These are phyloP conservation scores for Colletes latitarsis DNA, from an alignment of 1,140 invertebrate genomes.

Conservation along the genomic window DNA sequence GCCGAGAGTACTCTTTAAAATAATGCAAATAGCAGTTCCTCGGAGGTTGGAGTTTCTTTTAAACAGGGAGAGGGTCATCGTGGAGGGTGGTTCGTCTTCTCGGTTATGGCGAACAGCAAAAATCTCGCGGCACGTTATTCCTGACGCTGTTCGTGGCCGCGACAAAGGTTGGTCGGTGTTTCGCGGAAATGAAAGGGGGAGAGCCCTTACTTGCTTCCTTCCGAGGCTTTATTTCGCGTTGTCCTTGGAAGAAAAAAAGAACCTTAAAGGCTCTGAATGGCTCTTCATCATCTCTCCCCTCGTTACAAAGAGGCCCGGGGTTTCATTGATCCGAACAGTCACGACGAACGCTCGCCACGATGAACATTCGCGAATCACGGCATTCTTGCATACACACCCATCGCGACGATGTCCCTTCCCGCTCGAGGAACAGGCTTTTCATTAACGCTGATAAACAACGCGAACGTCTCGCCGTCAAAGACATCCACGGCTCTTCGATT, in stretches of 20 bases:
- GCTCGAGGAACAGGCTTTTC: slow-evolving; percentile 17
- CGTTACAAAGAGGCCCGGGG: neutral
- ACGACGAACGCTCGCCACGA: slow-evolving; percentile 12
- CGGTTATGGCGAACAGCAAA: neutral
- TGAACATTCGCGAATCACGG: slow-evolving; percentile 27
- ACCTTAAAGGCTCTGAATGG: slow-evolving; percentile 47
- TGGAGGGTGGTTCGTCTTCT: too few relatives aligned
- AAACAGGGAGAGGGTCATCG: too few relatives aligned
- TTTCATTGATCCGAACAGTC: slow-evolving; percentile 58
- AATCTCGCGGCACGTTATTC: too few relatives aligned
- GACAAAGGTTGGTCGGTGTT: slow-evolving; percentile 52
- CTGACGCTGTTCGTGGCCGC: slow-evolving; percentile 34
- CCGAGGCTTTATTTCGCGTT: slow-evolving; percentile 48
- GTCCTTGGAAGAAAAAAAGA: slow-evolving; percentile 58
- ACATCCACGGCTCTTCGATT: neutral
- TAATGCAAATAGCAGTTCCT: too few relatives aligned
- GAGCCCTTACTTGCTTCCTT: slow-evolving; percentile 20
- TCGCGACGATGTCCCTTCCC: slow-evolving; percentile 7
- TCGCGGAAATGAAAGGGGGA: slow-evolving; percentile 57
- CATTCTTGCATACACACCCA: neutral
- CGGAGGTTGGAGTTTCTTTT: neutral
- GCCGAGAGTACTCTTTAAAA: too few relatives aligned
- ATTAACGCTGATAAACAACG: slow-evolving; percentile 33
- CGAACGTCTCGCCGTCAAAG: slow-evolving; percentile 14
- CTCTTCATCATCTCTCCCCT: slow-evolving; percentile 14